phyloP scores from a whole-genome alignment of 2,113 vertebrate species.

The Grammomys dolichurus region DNA sequence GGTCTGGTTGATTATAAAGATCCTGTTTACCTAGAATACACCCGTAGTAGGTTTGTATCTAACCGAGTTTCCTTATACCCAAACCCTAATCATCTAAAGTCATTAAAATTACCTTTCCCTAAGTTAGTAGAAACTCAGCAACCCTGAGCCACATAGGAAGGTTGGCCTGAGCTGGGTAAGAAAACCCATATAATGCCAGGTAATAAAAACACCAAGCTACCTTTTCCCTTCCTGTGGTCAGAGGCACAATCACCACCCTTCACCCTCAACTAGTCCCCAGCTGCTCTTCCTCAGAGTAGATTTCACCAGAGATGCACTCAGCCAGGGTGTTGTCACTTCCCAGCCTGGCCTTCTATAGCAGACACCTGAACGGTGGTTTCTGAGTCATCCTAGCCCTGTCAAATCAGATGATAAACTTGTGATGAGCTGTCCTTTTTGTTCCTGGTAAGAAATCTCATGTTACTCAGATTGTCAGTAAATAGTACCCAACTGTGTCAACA shows the following conservation, averaged over 20 bases:
- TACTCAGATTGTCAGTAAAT: slow-evolving; percentile 15
- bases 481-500: slow-evolving; percentile 12
- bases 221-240: not conserved
- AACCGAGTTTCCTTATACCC: not conserved
- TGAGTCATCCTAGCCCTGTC: not conserved
- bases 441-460: not conserved
- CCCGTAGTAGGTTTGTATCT: not conserved
- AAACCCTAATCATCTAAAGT: not conserved
- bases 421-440: not conserved
- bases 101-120: not conserved
- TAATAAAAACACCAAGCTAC: not conserved
- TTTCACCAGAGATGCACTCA: not conserved
- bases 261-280: not conserved
- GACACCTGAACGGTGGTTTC: not conserved
- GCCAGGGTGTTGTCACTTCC: not conserved
- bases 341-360: not conserved
- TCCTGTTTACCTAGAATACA: not conserved
- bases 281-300: not conserved
- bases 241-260: too few relatives aligned
- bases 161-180: not conserved
- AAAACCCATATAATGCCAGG: not conserved
- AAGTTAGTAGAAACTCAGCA: not conserved
- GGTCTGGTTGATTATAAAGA: slow-evolving; percentile 1
- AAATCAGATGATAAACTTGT: not conserved
- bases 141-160: not conserved